Conservation (phyloP, 2,888 invertebrate genomes). For the Hanleya hanleyi region DNA sequence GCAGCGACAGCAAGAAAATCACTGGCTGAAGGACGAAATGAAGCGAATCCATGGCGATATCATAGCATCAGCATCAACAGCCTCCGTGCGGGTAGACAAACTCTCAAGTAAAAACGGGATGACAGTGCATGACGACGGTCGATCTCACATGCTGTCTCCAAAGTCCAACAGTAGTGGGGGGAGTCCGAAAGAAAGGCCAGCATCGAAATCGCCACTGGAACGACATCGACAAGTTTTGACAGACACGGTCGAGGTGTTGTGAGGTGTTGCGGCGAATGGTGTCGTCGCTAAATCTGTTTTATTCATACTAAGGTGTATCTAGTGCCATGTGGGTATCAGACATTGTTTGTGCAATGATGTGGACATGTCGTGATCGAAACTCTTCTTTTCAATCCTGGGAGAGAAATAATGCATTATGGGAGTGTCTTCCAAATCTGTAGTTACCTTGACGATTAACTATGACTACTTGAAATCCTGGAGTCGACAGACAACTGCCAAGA, state of each 20-base stretch:
- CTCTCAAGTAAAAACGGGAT: background rate
- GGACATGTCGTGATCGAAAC: too few species aligned
- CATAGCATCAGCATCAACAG: too few species aligned
- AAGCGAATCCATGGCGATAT: background rate
- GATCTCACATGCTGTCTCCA: background rate
- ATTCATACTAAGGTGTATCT: background rate
- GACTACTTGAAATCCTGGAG: too few species aligned
- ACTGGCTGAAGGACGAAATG: conserved; percentile 53
- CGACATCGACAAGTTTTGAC: background rate
- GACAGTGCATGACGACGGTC: conserved; percentile 2
- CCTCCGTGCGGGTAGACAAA: background rate
- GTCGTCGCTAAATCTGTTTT: too few species aligned
- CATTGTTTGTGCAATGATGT: background rate
- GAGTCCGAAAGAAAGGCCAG: background rate
- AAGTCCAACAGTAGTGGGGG: background rate
- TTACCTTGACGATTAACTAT: too few species aligned
- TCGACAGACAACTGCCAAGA: too few species aligned
- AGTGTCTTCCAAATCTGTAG: too few species aligned
- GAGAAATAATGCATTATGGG: too few species aligned
- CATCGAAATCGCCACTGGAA: background rate
- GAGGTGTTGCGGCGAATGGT: too few species aligned
- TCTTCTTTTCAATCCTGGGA: too few species aligned
- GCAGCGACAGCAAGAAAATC: conserved; percentile 53
- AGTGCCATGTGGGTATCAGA: background rate
- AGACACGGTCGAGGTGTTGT: background rate